A percentile compares a stretch with the other conserved stretches of the same genome.
phyloP scores from a whole-genome alignment of 2,888 invertebrate species.

The Craniophora ligustri region DNA sequence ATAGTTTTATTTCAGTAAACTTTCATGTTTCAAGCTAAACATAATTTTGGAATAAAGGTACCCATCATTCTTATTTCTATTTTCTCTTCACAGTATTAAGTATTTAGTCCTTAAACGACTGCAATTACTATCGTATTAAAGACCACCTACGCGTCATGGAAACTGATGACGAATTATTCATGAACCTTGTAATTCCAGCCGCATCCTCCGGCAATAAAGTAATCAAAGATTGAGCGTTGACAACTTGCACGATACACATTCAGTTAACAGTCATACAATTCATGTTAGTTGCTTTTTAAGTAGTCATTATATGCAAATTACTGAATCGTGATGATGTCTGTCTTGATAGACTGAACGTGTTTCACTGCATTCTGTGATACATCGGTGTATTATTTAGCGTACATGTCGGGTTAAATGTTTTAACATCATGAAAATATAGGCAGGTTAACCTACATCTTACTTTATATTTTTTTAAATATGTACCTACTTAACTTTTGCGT shows the following conservation, averaged over 20 bases:
- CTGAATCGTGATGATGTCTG: slow-evolving; percentile 74
- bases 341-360: slow-evolving; percentile 73
- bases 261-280: slow-evolving; percentile 70
- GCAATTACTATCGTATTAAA: slow-evolving; percentile 41
- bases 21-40: too few species aligned
- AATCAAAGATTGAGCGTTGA: slow-evolving; percentile 76
- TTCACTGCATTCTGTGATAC: slow-evolving; percentile 51
- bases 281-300: slow-evolving; percentile 78
- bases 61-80: slow-evolving; percentile 10
- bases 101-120: slow-evolving; percentile 25
- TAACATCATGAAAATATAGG: slow-evolving; percentile 35
- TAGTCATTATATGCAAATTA: slow-evolving; percentile 83
- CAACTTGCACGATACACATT: slow-evolving; percentile 72
- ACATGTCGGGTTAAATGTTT: slow-evolving; percentile 42
- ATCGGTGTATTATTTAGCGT: slow-evolving; percentile 42
- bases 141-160: slow-evolving; percentile 45
- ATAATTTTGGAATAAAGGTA: too few species aligned
- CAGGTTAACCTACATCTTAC: too few species aligned
- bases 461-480: too few species aligned
- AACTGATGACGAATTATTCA: slow-evolving; percentile 47
- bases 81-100: slow-evolving; percentile 17
- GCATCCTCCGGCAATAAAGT: slow-evolving; percentile 64
- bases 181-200: slow-evolving; percentile 57
- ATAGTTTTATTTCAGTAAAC: too few species aligned
- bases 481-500: too few species aligned